Conservation (phyloP, 92 coral and sea anemone genomes). For the Blastomussa wellsi region DNA sequence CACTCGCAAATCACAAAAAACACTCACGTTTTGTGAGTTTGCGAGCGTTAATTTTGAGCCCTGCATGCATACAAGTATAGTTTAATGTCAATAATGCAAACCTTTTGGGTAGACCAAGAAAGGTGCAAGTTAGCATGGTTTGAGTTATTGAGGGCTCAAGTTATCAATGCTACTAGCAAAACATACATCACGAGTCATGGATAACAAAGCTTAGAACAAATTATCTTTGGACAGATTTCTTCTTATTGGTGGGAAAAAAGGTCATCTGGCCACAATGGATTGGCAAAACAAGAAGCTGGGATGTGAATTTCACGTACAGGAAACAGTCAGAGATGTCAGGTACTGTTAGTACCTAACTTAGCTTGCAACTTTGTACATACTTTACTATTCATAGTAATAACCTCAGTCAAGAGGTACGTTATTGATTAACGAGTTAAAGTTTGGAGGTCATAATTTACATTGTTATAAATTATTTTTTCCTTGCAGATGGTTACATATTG, state of each 20-base stretch:
- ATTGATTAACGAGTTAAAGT: not conserved
- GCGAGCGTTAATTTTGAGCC: too few relatives aligned
- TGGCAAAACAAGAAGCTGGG: slow-evolving; percentile 91
- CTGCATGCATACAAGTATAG: too few relatives aligned
- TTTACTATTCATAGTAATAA: not conserved
- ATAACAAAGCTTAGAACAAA: not conserved
- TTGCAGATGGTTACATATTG: slow-evolving; percentile 93
- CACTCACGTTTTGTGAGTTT: too few relatives aligned
- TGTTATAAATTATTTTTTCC: not conserved
- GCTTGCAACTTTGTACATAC: not conserved
- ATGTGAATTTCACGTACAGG: slow-evolving; percentile 96
- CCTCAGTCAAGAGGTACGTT: not conserved
- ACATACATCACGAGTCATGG: not conserved
- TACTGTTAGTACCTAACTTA: too few relatives aligned
- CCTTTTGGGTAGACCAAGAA: too few relatives aligned
- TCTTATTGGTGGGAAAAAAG: slow-evolving; percentile 87
- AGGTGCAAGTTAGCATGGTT: too few relatives aligned
- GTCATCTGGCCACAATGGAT: slow-evolving; percentile 88
- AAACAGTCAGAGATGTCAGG: slow-evolving; percentile 92
- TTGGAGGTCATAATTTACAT: not conserved
- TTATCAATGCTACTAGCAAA: not conserved
- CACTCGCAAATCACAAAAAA: too few relatives aligned
- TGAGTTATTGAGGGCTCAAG: too few relatives aligned
- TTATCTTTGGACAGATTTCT: slow-evolving; percentile 46
- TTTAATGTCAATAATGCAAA: too few relatives aligned